Conservation (phyloP, 2,113 vertebrate genomes). For the Spilogale gracilis region DNA sequence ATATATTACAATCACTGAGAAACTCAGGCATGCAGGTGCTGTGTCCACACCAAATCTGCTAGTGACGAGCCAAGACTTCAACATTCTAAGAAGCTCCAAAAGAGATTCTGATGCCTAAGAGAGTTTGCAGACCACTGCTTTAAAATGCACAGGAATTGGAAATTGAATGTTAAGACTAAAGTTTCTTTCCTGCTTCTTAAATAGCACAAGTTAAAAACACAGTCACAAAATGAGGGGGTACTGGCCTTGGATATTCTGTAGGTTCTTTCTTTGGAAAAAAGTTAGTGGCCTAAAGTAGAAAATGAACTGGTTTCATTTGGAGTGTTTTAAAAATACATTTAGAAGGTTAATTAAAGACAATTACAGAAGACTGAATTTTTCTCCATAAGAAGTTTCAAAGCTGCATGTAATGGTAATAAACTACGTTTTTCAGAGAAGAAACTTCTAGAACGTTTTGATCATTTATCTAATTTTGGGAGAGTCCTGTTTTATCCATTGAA, state of each 20-base stretch:
- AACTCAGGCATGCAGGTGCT: not conserved
- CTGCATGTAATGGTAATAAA: not conserved
- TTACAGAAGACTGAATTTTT: not conserved
- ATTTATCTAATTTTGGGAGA: slow-evolving; percentile 37
- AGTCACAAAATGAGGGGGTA: slow-evolving; percentile 59
- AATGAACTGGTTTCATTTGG: slow-evolving; percentile 37
- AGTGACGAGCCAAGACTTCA: not conserved
- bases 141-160: not conserved
- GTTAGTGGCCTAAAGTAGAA: slow-evolving; percentile 1
- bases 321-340: slow-evolving; percentile 56
- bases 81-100: not conserved
- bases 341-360: slow-evolving; percentile 64
- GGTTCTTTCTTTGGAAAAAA: slow-evolving; percentile 58
- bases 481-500: slow-evolving; percentile 48
- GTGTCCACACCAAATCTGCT: not conserved
- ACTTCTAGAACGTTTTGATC: slow-evolving; percentile 36
- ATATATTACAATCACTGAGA: not conserved
- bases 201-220: slow-evolving; percentile 53
- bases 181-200: slow-evolving; percentile 51
- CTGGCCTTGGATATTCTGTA: not conserved
- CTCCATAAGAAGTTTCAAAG: slow-evolving; percentile 50
- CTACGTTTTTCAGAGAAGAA: slow-evolving; percentile 1
- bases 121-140: not conserved
- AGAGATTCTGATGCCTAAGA: not conserved
- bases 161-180: slow-evolving; percentile 2